phyloP scores from a whole-genome alignment of 2,113 vertebrate species.

The Crotalus helleri region DNA sequence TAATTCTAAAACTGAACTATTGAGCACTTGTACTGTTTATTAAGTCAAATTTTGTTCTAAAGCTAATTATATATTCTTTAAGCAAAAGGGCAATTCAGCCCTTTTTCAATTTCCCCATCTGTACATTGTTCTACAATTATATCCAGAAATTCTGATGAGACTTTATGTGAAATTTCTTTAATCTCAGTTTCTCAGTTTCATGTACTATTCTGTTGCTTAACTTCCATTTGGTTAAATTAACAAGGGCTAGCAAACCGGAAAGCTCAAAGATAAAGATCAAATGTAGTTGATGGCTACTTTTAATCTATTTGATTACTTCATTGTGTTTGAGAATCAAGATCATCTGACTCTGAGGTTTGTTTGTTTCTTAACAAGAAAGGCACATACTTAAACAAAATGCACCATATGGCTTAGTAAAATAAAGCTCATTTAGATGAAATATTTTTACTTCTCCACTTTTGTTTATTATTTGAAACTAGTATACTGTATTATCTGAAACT shows the following conservation, averaged over 20 bases:
- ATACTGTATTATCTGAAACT: background rate
- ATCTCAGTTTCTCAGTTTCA: background rate
- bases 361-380: background rate
- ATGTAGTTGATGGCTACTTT: background rate
- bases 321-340: constrained; percentile 11
- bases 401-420: background rate
- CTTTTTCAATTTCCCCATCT: background rate
- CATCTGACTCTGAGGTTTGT: background rate
- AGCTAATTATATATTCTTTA: background rate
- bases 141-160: background rate
- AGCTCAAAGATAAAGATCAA: background rate
- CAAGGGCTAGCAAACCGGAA: background rate
- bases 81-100: background rate
- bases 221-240: background rate
- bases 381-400: constrained; percentile 9
- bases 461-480: background rate
- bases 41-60: background rate
- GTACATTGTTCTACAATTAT: background rate
- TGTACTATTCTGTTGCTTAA: background rate
- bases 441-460: background rate
- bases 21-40: background rate
- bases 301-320: background rate
- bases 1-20: background rate
- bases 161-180: background rate
- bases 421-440: background rate